These are phyloP conservation scores for Characodon lateralis DNA, from an alignment of 2,797 vertebrate genomes.

Conservation along the genomic window DNA sequence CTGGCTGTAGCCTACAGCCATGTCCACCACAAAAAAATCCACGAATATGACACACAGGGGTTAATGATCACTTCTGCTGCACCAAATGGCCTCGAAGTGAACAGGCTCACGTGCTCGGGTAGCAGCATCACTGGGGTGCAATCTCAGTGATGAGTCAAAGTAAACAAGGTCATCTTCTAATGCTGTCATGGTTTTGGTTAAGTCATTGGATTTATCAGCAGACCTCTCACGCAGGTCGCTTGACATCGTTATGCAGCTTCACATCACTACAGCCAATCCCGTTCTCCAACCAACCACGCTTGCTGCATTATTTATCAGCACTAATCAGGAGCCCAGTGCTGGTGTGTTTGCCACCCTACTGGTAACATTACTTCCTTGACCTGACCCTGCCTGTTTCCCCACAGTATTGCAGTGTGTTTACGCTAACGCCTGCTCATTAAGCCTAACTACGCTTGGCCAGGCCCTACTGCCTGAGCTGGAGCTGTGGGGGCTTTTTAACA, in stretches of 20 bases:
- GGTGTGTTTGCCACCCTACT: conserved; percentile 72
- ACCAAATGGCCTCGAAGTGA: conserved; percentile 51
- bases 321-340: conserved; percentile 78
- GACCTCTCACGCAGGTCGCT: conserved; percentile 63
- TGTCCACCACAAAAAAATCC: conserved; percentile 36
- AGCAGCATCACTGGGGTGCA: conserved; percentile 13
- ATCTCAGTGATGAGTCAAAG: conserved; percentile 13
- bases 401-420: conserved; percentile 76
- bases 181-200: conserved; percentile 34
- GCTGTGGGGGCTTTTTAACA: conserved; percentile 70
- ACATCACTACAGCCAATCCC: conserved; percentile 60
- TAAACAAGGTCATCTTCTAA: conserved; percentile 22
- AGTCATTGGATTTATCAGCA: conserved; percentile 50
- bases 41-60: conserved; percentile 37
- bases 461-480: conserved; percentile 58
- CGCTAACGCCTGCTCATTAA: conserved; percentile 77
- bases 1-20: conserved; percentile 55
- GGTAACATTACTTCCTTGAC: conserved; percentile 79
- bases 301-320: conserved; percentile 77
- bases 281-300: conserved; percentile 49
- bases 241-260: conserved; percentile 66
- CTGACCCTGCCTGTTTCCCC: conserved; percentile 76
- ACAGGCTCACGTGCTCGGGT: conserved; percentile 15
- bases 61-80: conserved; percentile 55
- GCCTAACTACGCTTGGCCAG: conserved; percentile 67